Base-by-base conservation (phyloP, 2,113 vertebrate species). In the Amphiprion percula region DNA sequence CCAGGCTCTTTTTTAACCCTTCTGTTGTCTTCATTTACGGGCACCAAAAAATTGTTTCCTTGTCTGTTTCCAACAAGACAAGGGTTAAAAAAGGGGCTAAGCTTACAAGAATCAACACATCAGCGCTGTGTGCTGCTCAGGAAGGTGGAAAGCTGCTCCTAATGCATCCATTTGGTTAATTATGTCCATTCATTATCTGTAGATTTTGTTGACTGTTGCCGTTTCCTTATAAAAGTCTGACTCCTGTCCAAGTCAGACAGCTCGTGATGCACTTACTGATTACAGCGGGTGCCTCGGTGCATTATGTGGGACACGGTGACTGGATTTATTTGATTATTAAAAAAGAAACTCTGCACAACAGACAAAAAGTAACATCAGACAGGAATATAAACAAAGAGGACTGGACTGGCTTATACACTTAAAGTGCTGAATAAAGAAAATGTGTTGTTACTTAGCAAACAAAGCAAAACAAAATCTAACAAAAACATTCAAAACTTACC, bases 131-230 rank as follows among this genome's bases (percentile, higher is more conserved):
- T 17, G 59, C 62, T 53, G 54, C 53, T 66, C 41, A 15, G 74
- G 68, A 44, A 26, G 1, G 53, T 56, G 53, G 33, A 74, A 77
- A 73, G 62, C 82, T 66, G 26, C 64, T 72, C 49, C 76, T 68
- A 55, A 71, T 59, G 72, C 80, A 69, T 62, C 84, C 74, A 80
- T 62, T 78, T 79, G 30, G 64, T 55, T 82, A 70, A 86, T 86
- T 84, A 55, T 68, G 59, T 62, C 69, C 9, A 63, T 33, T 83
- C 62, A 52, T 68, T 75, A 55, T 37, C 33, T 37, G 33, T 30
- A 64, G 53, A 76, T 85, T 76, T 60, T 83, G 79, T 83, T 65
- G 77, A 87, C 77, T 69, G 70, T 47, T 53, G 54, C 47, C 23
- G 74, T 87, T 79, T 61, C 71, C 59, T 47, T n/a, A 39, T 24